Evolutionary conservation across 2,797 vertebrate species (phyloP).

Genomic region (Threskiornis aethiopicus): DNA sequence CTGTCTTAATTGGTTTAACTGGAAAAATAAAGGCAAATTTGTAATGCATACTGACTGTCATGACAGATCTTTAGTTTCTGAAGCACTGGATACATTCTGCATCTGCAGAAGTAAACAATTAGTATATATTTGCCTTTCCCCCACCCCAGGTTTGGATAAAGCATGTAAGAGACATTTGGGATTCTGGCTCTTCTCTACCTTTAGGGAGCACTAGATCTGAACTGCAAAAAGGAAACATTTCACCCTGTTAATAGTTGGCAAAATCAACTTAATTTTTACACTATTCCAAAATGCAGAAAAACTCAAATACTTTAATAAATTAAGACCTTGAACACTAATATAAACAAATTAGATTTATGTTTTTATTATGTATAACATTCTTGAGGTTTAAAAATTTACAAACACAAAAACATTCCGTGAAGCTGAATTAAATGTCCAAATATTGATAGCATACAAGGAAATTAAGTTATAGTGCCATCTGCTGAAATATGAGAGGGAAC

Average conservation of each 20-base stretch:
- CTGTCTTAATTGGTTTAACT: background rate
- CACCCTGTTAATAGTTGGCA: background rate
- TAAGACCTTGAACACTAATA: background rate
- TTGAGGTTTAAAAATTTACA: background rate
- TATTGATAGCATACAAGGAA: background rate
- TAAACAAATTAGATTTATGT: background rate
- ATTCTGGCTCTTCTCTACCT: background rate
- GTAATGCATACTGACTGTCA: background rate
- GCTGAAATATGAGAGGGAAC: constrained; percentile 26
- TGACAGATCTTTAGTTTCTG: background rate
- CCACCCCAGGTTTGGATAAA: background rate
- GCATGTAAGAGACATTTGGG: background rate
- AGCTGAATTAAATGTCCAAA: background rate
- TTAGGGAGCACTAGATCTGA: background rate
- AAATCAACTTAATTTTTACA: background rate
- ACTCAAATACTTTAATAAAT: background rate
- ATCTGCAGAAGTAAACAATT: background rate
- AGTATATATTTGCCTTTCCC: background rate
- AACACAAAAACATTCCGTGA: background rate
- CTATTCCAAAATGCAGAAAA: background rate
- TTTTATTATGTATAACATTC: background rate
- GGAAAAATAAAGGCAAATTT: background rate
- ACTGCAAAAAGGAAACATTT: background rate
- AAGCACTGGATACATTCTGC: background rate
- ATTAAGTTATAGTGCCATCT: constrained; percentile 68